Base-by-base conservation (phyloP, 1,140 invertebrate genomes). In the Heliconius melpomene region DNA sequence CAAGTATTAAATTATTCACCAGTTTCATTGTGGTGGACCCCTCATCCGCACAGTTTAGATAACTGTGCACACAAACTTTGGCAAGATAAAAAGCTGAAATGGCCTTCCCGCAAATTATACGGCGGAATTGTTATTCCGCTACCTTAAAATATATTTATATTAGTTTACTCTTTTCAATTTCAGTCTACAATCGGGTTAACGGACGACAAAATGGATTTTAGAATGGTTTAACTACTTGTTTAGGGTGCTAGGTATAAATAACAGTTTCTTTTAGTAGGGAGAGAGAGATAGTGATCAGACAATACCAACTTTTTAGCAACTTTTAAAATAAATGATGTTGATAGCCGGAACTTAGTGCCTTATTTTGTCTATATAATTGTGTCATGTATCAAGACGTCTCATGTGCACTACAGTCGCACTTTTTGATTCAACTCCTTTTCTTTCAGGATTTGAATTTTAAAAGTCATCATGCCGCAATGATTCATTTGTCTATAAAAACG, bases 61-160 rank as follows among this genome's bases (percentile, higher is more conserved):
- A 87, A 86, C 91, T 92, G 88, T 85, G 84, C 89, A 93, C 85
- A 93, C 91, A 91, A 90, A 91, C 84, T 89, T 89, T 84, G 77
- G 77, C 78, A 86, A 89, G 91, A 93, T 94, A 94, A 94, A 93
- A 91, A 91, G 90, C 91, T 90, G 88, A 89, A 93, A 91, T 88
- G 88, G 86, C 87, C 87, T 79, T 82, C 86, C 87, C 85, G 82
- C 86, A 92, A 92, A 92, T 93, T 92, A 93, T 92, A 86, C 87
- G 80, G 79, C 83, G 78, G 89, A 91, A 93, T 92, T 93, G 90
- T 93, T 93, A 93, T 91, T 92, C 88, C 88, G 83, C 84, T 75
- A 79, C 85, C 83, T 85, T 85, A 86, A 88, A 78, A 79, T 84
- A 89, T 86, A 87, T 91, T 88, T 82, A 78, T 83, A 84, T 85